Base-by-base conservation (phyloP, 2,888 invertebrate genomes). In the Drosophila fulvimacula region DNA sequence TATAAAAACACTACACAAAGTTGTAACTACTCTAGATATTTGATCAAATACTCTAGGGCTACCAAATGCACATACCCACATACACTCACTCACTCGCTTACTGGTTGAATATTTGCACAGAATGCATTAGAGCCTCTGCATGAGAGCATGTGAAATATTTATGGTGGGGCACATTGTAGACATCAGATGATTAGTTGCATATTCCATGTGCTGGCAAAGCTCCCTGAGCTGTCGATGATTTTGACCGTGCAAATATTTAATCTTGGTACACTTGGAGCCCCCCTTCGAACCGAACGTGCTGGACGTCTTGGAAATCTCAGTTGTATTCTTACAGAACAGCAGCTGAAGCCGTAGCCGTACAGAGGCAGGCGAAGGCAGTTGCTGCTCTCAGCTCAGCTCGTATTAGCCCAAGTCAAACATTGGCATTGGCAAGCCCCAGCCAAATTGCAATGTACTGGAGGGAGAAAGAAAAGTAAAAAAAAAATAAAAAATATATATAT, bases 321-420 rank as follows among this genome's bases (percentile, higher is more conserved):
- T 80, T 85, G 88, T 69, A 82, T 80, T 70, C 68, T 69, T 67
- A 66, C 65, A 65, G 46, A 60, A 57, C 53, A 71, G 63, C 64
- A 73, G 62, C 61, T 63, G 68, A 58, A 70, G 36, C 17, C 19
- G 10, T 4, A n/a, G 46, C 24, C 3, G 21, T 5, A 36, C 27
- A 24, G 15, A 30, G 30, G 11, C 30, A 30, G 19, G 48, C 48
- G 4, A 24, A n/a, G 44, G 44, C 44, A 24, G 42, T 42, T 41
- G 0, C 41, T 41, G 39, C 39, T 17, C 21, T 48, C 30, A 71
- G 64, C 57, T 62, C 61, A 66, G 69, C 79, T 81, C 79, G 82
- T 88, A 82, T 82, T 88, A 88, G 88, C 82, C 72, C 73, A 80
- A 88, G 88, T 88, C 82, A 85, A 85, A 82, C 88, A 82, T 87